A percentile compares a stretch with the other conserved stretches of the same genome.
phyloP scores from a whole-genome alignment of 2,888 invertebrate species.

The Lycaena phlaeas region DNA sequence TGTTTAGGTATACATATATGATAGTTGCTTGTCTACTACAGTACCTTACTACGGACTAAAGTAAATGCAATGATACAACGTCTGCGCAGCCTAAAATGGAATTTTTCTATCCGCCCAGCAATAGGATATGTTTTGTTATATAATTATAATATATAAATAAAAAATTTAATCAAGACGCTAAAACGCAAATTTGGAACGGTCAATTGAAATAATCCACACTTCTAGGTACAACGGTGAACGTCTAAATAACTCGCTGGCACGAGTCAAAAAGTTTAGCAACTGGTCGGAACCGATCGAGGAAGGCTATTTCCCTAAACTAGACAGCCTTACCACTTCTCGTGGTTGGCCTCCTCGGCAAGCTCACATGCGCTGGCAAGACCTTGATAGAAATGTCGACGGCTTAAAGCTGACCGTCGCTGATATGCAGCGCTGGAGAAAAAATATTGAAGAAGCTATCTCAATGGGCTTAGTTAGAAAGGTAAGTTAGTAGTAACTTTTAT shows the following conservation, averaged over 20 bases:
- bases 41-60: too few species aligned
- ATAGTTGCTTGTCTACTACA: too few species aligned
- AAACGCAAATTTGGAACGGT: too few species aligned
- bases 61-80: too few species aligned
- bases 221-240: constrained; percentile 83
- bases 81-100: too few species aligned
- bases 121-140: too few species aligned
- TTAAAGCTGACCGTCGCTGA: constrained; percentile 75
- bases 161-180: too few species aligned
- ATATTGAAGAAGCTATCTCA: constrained; percentile 82
- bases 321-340: constrained; percentile 79
- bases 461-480: constrained; percentile 76
- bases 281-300: constrained; percentile 80
- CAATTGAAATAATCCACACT: constrained; percentile 8
- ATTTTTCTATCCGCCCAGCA: too few species aligned
- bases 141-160: too few species aligned
- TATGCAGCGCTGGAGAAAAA: constrained; percentile 81
- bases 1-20: too few species aligned
- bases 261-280: constrained; percentile 77
- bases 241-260: constrained; percentile 78
- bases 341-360: constrained; percentile 82
- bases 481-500: too few species aligned
- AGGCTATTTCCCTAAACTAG: constrained; percentile 87
- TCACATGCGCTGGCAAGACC: constrained; percentile 72
- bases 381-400: constrained; percentile 78